Percentiles rank a stretch among this genome's conserved stretches.
phyloP scores from a whole-genome alignment of 1,140 invertebrate species.

The Melipona quadrifasciata region DNA sequence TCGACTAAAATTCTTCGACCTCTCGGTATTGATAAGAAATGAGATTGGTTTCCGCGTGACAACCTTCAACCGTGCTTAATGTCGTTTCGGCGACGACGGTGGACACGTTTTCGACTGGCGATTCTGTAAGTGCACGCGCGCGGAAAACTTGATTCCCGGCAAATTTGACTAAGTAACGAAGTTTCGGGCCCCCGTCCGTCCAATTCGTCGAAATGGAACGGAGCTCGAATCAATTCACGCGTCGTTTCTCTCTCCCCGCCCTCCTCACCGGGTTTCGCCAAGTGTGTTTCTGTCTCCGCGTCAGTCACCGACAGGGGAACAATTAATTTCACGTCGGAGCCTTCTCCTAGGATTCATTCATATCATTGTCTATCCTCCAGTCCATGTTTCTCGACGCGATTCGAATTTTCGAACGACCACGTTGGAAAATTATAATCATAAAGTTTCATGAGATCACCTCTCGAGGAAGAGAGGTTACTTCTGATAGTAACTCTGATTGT shows the following conservation, averaged over 20 bases:
- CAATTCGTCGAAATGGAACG: slow-evolving; percentile 40
- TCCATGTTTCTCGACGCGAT: slow-evolving; percentile 14
- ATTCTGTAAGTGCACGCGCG: slow-evolving; percentile 21
- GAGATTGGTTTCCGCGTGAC: neutral
- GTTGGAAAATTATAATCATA: neutral
- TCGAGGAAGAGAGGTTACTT: neutral
- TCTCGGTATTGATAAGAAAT: slow-evolving; percentile 12
- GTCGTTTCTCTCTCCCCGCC: neutral
- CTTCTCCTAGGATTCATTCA: neutral
- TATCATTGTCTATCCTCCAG: too few species aligned
- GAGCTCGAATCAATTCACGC: slow-evolving; percentile 13
- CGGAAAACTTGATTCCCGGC: slow-evolving; percentile 36
- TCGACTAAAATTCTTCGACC: neutral
- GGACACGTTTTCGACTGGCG: neutral
- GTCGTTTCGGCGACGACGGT: neutral
- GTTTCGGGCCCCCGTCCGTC: slow-evolving; percentile 35
- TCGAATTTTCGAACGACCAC: neutral
- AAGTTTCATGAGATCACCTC: neutral
- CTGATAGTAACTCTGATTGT: neutral
- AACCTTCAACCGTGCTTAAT: neutral
- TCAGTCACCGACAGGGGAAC: neutral
- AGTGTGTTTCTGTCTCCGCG: neutral
- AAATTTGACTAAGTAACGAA: slow-evolving; percentile 57
- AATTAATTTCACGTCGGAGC: slow-evolving; percentile 26
- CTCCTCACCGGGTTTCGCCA: neutral